These are phyloP conservation scores for Pangasius mekongensis DNA, from an alignment of 2,797 vertebrate genomes.

Conservation along the genomic window DNA sequence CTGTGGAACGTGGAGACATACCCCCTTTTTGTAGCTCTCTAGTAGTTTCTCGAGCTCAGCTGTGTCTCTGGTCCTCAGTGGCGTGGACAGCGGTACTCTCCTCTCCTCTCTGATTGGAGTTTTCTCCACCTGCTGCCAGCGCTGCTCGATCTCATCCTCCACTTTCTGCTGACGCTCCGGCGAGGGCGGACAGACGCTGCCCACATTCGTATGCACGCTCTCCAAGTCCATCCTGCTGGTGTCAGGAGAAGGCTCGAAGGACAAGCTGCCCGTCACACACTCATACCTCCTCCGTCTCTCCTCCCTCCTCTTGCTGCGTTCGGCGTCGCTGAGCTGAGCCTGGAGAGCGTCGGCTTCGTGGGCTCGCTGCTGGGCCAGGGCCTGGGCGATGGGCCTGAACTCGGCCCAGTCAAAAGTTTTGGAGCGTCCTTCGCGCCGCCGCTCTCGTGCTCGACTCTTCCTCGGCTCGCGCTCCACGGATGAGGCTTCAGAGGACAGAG, in stretches of 20 bases:
- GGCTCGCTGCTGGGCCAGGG: slow-evolving; percentile 79
- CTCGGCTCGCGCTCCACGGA: slow-evolving; percentile 73
- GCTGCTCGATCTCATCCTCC: slow-evolving; percentile 82
- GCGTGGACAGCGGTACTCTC: slow-evolving; percentile 72
- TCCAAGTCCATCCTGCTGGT: slow-evolving; percentile 65
- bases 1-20: slow-evolving; percentile 49
- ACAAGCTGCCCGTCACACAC: slow-evolving; percentile 61
- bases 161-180: slow-evolving; percentile 74
- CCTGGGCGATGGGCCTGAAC: slow-evolving; percentile 83
- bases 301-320: slow-evolving; percentile 75
- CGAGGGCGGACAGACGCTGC: slow-evolving; percentile 36
- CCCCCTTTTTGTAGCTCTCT: slow-evolving; percentile 81
- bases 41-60: slow-evolving; percentile 76
- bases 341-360: slow-evolving; percentile 73
- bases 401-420: slow-evolving; percentile 86
- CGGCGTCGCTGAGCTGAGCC: slow-evolving; percentile 69
- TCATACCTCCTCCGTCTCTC: slow-evolving; percentile 79
- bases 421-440: slow-evolving; percentile 79
- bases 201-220: slow-evolving; percentile 39
- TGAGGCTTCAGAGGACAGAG: slow-evolving; percentile 73
- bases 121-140: slow-evolving; percentile 83
- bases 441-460: slow-evolving; percentile 78
- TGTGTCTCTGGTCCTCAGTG: slow-evolving; percentile 65
- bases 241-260: slow-evolving; percentile 44
- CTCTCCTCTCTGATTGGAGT: slow-evolving; percentile 80